phyloP scores from a whole-genome alignment of 2,113 vertebrate genomes.

The Rutilus rutilus region DNA sequence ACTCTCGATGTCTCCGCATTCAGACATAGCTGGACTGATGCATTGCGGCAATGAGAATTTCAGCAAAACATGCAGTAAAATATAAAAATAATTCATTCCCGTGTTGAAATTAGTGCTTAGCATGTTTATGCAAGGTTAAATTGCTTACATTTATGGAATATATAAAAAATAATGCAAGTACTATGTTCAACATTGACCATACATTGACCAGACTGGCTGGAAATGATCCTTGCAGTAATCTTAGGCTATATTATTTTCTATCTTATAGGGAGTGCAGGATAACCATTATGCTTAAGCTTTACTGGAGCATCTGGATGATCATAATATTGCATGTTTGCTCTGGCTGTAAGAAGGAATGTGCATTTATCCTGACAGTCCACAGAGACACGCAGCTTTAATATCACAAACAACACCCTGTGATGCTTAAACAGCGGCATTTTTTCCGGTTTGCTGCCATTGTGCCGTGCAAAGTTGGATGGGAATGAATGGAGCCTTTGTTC shows the following conservation, averaged over 20 bases:
- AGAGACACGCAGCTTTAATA: neutral
- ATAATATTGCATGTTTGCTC: neutral
- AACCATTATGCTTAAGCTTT: neutral
- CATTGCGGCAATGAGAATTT: no score
- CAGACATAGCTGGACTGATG: no score
- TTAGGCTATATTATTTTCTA: neutral
- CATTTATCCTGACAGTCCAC: neutral
- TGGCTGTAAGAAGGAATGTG: neutral
- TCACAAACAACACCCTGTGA: neutral
- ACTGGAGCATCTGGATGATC: neutral
- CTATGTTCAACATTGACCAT: neutral
- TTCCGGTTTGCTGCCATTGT: conserved; percentile 7
- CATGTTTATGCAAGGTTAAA: no score
- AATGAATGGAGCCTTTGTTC: conserved; percentile 17
- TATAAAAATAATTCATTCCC: no score
- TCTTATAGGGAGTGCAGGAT: neutral
- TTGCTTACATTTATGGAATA: no score
- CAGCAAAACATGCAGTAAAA: no score
- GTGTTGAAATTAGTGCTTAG: no score
- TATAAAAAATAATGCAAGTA: neutral
- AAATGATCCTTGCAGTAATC: neutral
- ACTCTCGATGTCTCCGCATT: no score
- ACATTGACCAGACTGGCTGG: neutral
- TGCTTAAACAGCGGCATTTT: neutral
- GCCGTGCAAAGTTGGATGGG: neutral